Evolutionary conservation across 2,888 invertebrate genomes (phyloP).

Genomic region (Acronicta aceris): DNA sequence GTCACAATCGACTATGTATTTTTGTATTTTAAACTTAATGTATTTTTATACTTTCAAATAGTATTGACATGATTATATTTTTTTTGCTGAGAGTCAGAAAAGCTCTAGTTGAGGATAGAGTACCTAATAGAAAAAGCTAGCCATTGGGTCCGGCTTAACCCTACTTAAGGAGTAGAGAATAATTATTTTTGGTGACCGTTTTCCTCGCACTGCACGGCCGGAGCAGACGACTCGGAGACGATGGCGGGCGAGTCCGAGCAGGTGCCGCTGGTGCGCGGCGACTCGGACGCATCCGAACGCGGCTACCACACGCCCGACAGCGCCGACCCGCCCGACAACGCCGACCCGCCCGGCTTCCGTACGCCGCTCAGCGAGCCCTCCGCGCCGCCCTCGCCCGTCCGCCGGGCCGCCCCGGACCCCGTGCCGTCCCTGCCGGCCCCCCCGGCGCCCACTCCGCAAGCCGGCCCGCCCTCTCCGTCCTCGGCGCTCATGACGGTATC

Average conservation of each 20-base stretch:
- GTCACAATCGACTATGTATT: too few species aligned
- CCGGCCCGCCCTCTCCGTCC: conserved; percentile 93
- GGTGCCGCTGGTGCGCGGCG: conserved; percentile 87
- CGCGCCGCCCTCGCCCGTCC: conserved; percentile 80
- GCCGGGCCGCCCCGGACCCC: conserved; percentile 90
- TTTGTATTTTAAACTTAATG: too few species aligned
- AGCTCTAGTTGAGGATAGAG: not conserved
- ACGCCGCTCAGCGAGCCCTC: conserved; percentile 92
- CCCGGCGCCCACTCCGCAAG: conserved; percentile 68
- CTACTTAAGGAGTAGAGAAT: conserved; percentile 14
- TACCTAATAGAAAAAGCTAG: too few species aligned
- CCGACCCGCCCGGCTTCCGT: conserved; percentile 91
- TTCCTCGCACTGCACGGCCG: conserved; percentile 54
- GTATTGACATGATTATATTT: not conserved
- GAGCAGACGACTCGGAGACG: conserved; percentile 78
- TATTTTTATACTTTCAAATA: too few species aligned
- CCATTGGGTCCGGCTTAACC: not conserved
- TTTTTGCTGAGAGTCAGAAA: not conserved
- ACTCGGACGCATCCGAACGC: conserved; percentile 88
- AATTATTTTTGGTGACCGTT: conserved; percentile 38
- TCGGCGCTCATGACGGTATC: conserved; percentile 96
- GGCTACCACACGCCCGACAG: conserved; percentile 87
- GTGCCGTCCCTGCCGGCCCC: conserved; percentile 71
- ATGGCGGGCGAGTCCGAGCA: conserved; percentile 77
- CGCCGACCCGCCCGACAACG: conserved; percentile 88